Conservation (phyloP, 2,888 invertebrate species). For the Melieria picta region DNA sequence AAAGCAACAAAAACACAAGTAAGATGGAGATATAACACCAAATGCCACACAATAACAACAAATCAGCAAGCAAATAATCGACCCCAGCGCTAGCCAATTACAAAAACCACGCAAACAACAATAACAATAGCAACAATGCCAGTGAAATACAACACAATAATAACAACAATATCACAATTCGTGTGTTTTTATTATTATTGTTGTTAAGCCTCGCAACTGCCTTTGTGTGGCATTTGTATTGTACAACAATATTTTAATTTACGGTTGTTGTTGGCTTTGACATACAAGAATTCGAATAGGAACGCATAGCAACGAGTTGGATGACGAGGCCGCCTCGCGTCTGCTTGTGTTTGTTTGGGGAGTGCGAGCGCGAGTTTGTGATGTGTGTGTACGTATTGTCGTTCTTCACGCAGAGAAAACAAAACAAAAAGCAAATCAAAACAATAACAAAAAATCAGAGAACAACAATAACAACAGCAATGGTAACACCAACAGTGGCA, state of each 20-base stretch:
- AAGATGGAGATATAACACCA: too few species aligned
- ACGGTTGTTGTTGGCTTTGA: constrained; percentile 46
- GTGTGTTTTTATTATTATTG: constrained; percentile 1
- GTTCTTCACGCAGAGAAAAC: not conserved
- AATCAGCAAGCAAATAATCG: not conserved
- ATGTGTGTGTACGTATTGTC: not conserved
- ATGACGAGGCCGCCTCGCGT: constrained; percentile 5
- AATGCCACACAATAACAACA: not conserved
- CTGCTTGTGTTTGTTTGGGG: not conserved
- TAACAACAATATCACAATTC: not conserved
- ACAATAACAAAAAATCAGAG: not conserved
- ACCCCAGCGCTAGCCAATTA: not conserved
- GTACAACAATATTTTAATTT: constrained; percentile 13
- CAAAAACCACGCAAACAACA: not conserved
- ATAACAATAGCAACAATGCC: not conserved
- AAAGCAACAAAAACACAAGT: too few species aligned
- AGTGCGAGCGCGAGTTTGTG: too few species aligned
- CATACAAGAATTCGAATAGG: constrained; percentile 46
- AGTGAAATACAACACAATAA: not conserved
- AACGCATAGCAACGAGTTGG: constrained; percentile 41
- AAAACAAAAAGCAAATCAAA: not conserved
- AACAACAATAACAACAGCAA: constrained; percentile 11
- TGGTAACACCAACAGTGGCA: not conserved
- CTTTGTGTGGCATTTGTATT: not conserved
- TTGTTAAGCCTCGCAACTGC: not conserved